Evolutionary conservation across 2,797 vertebrate species (phyloP).

Genomic region (Gymnoscopelus braueri): DNA sequence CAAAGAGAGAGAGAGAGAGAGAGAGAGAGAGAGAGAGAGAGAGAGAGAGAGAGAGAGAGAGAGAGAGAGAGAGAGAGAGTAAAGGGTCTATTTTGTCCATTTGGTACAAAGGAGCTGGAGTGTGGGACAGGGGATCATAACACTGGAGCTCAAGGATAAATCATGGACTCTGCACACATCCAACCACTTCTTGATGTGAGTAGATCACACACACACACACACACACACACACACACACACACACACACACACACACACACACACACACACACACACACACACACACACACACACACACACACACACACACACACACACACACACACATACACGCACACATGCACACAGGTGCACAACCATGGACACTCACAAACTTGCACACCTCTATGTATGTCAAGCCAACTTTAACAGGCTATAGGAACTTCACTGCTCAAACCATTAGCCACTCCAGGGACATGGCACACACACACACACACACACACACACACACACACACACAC

Average conservation of each 20-base stretch:
- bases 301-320: background rate
- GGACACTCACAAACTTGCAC: background rate
- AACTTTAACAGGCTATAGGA: conserved; percentile 54
- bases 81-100: conserved; percentile 66
- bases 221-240: conserved; percentile 30
- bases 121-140: conserved; percentile 82
- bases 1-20: conserved; percentile 29
- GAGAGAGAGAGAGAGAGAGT: conserved; percentile 30
- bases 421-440: conserved; percentile 76
- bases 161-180: conserved; percentile 87
- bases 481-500: conserved; percentile 8
- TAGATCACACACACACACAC: conserved; percentile 55
- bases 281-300: conserved; percentile 32
- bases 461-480: conserved; percentile 37
- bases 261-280: conserved; percentile 33
- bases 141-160: conserved; percentile 87
- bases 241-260: conserved; percentile 11
- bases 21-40: conserved; percentile 17
- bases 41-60: conserved; percentile 18
- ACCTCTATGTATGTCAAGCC: conserved; percentile 51
- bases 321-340: conserved; percentile 9
- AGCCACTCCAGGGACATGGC: conserved; percentile 67
- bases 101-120: conserved; percentile 73
- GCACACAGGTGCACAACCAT: conserved; percentile 10
- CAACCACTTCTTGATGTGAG: conserved; percentile 85